Evolutionary conservation across 2,888 invertebrate species (phyloP), one percentile per base, ranked within the genome.

Genomic region (Sturmia bella): DNA sequence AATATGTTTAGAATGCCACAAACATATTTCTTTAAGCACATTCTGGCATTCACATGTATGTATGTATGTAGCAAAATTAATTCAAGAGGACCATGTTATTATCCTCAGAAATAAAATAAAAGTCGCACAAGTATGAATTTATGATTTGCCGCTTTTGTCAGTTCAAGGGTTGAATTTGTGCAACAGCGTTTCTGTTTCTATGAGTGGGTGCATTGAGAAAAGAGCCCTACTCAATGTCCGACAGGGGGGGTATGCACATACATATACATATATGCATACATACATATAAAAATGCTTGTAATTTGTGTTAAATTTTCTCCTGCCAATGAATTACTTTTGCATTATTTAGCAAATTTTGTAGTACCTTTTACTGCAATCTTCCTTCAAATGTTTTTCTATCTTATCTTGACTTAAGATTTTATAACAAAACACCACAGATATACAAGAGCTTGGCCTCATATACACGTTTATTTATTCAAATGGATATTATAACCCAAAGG

Each of bases 401-500:
- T n/a, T n/a, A n/a, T n/a, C n/a, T n/a, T n/a, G n/a, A n/a, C n/a
- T n/a, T n/a, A n/a, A n/a, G n/a, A n/a, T n/a, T n/a, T n/a, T n/a
- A n/a, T n/a, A n/a, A n/a, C n/a, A n/a, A n/a, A n/a, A n/a, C n/a
- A n/a, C n/a, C n/a, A n/a, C n/a, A n/a, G n/a, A 19, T 63, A 32
- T 64, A 43, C 50, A 50, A 45, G 37, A 54, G 24, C 19, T 73
- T 54, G 15, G 41, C 13, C 43, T 50, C 41, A 32, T 54, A 39
- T 43, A 2, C 24, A 27, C 17, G 19, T 43, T 24, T 54, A 64
- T 73, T 77, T 76, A 74, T 81, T 77, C 57, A 64, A 69, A 56
- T 74, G 59, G 76, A 77, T 81, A 81, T 82, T 78, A 74, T 41
- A 77, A 61, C 78, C 81, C 45, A 39, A 74, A 70, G 77, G 74